Percentiles rank a stretch among this genome's conserved stretches.
Conservation (phyloP, 2,888 invertebrate species). For the Platycheirus rosarum region DNA sequence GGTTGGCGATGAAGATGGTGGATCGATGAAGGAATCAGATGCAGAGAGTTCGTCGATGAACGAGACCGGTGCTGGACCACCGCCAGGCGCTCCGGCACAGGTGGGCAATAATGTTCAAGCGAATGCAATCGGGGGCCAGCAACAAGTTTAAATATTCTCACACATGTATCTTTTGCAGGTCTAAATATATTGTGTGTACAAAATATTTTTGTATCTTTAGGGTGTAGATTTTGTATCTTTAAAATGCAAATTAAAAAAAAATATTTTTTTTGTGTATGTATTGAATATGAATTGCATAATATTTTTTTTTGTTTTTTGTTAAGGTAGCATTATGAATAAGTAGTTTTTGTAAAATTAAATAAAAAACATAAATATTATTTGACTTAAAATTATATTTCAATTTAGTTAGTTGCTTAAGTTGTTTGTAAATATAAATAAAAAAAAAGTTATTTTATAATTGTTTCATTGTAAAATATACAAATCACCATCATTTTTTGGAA, state of each 20-base stretch:
- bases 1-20: constrained; percentile 86
- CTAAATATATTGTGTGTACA: constrained; percentile 59
- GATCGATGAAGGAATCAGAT: constrained; percentile 82
- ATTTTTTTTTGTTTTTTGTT: constrained; percentile 3
- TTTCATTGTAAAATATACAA: constrained; percentile 15
- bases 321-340: not conserved
- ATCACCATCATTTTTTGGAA: not conserved
- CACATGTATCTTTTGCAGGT: constrained; percentile 71
- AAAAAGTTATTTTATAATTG: not conserved
- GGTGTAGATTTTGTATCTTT: constrained; percentile 4
- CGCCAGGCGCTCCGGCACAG: constrained; percentile 78
- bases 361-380: too few species aligned
- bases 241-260: constrained; percentile 49
- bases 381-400: not conserved
- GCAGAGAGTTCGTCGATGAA: constrained; percentile 81
- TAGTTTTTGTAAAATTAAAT: constrained; percentile 26
- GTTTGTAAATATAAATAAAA: constrained; percentile 28
- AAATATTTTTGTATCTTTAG: not conserved
- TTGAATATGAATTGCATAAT: not conserved
- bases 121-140: constrained; percentile 72
- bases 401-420: constrained; percentile 8
- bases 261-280: constrained; percentile 6
- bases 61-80: constrained; percentile 76
- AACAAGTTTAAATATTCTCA: constrained; percentile 75
- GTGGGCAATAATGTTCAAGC: constrained; percentile 80